Conservation (phyloP, 2,888 invertebrate species). For the Bedellia somnulentella region DNA sequence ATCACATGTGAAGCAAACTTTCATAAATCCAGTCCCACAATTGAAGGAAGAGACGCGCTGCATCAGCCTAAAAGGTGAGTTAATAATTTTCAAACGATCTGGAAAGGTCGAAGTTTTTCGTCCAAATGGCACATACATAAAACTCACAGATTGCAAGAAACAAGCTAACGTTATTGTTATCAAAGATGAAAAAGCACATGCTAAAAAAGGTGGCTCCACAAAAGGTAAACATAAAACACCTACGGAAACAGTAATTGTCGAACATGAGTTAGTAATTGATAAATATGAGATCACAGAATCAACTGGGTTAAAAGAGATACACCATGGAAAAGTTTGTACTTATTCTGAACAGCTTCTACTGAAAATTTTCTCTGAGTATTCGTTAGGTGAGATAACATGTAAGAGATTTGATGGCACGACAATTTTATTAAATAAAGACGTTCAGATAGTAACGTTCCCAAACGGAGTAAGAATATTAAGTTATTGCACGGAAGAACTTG, state of each 20-base stretch:
- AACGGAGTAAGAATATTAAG: slow-evolving; percentile 41
- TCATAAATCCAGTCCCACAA: slow-evolving; percentile 14
- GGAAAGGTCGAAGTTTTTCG: slow-evolving; percentile 29
- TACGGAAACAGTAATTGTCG: slow-evolving; percentile 16
- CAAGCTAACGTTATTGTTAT: slow-evolving; percentile 10
- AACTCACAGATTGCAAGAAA: slow-evolving; percentile 28
- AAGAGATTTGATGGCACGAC: slow-evolving; percentile 43
- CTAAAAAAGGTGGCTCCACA: background rate
- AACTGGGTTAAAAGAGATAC: background rate
- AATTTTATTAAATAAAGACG: slow-evolving; percentile 33
- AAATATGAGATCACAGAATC: too few species aligned
- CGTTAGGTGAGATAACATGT: slow-evolving; percentile 38
- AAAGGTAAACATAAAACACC: slow-evolving; percentile 17
- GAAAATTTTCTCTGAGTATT: slow-evolving; percentile 42
- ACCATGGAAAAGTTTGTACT: background rate
- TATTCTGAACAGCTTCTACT: slow-evolving; percentile 23
- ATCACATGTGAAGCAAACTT: slow-evolving; percentile 40
- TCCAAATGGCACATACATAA: slow-evolving; percentile 32
- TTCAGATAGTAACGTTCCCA: slow-evolving; percentile 34
- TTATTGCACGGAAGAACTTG: slow-evolving; percentile 25
- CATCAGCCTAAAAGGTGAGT: slow-evolving; percentile 40
- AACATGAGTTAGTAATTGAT: slow-evolving; percentile 28
- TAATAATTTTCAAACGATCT: slow-evolving; percentile 30
- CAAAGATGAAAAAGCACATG: slow-evolving; percentile 10
- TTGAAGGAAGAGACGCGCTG: slow-evolving; percentile 36